Evolutionary conservation across 92 coral and sea anemone species (phyloP).

Genomic region (Nematostella vectensis): DNA sequence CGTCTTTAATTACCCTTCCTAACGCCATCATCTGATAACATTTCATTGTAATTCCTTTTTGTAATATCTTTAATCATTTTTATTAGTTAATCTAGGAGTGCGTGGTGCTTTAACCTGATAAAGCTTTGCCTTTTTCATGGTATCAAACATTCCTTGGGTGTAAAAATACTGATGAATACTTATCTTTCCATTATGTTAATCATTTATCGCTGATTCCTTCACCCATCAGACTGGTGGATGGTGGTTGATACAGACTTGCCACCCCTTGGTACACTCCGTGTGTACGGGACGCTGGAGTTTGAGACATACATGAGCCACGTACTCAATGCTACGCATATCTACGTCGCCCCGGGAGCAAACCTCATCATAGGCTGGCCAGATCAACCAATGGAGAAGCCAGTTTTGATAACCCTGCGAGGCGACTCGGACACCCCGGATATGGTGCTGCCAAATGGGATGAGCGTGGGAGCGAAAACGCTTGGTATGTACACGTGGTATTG

Average conservation of each 20-base stretch:
- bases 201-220: no score
- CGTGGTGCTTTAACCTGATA: no score
- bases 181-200: no score
- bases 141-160: no score
- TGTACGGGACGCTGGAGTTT: conserved; percentile 76
- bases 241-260: conserved; percentile 74
- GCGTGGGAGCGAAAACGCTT: conserved; percentile 67
- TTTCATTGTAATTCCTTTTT: no score
- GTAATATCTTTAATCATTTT: no score
- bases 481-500: no score
- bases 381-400: conserved; percentile 68
- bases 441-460: conserved; percentile 69
- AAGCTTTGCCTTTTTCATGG: no score
- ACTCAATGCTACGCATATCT: conserved; percentile 70
- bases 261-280: conserved; percentile 44
- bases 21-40: no score
- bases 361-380: conserved; percentile 79
- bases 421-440: conserved; percentile 78
- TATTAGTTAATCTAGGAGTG: no score
- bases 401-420: conserved; percentile 62
- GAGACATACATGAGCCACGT: conserved; percentile 66
- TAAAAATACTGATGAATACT: no score
- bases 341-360: conserved; percentile 57
- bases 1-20: no score
- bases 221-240: conserved; percentile 89